These are phyloP conservation scores for Chitala chitala DNA, from an alignment of 2,113 vertebrate genomes.

Conservation along the genomic window DNA sequence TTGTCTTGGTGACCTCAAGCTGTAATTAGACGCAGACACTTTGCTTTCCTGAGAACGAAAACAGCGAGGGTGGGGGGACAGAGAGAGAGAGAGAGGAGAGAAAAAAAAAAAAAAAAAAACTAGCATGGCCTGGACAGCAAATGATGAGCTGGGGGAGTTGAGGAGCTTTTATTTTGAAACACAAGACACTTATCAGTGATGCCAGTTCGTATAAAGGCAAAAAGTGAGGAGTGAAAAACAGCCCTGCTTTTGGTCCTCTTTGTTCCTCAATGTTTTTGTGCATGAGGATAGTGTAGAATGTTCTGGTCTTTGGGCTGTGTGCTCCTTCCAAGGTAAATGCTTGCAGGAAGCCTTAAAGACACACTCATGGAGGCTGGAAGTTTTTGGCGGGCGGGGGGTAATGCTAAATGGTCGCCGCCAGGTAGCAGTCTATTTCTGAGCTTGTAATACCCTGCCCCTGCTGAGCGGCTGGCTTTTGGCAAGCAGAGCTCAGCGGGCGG, in stretches of 20 bases:
- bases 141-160: not conserved
- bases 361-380: not conserved
- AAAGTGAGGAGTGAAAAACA: not conserved
- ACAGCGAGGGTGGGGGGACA: too few relatives aligned
- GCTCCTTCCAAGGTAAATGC: constrained; percentile 4
- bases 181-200: not conserved
- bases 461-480: not conserved
- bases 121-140: not conserved
- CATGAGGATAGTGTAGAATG: constrained; percentile 3
- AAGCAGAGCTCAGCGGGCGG: not conserved
- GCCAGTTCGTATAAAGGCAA: not conserved
- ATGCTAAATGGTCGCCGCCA: not conserved
- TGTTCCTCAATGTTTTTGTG: not conserved
- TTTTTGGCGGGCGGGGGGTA: not conserved
- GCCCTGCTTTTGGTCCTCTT: not conserved
- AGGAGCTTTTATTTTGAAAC: not conserved
- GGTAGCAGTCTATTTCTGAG: constrained; percentile 6
- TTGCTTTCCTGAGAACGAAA: constrained; percentile 31
- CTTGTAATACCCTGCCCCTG: not conserved
- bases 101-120: not conserved
- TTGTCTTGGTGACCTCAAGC: constrained; percentile 41
- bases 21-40: constrained; percentile 54
- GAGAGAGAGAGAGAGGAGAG: constrained; percentile 46
- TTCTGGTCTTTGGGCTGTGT: constrained; percentile 7
- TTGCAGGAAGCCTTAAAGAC: not conserved